Conservation (phyloP, 2,888 invertebrate species). For the Nasonovia ribisnigri region DNA sequence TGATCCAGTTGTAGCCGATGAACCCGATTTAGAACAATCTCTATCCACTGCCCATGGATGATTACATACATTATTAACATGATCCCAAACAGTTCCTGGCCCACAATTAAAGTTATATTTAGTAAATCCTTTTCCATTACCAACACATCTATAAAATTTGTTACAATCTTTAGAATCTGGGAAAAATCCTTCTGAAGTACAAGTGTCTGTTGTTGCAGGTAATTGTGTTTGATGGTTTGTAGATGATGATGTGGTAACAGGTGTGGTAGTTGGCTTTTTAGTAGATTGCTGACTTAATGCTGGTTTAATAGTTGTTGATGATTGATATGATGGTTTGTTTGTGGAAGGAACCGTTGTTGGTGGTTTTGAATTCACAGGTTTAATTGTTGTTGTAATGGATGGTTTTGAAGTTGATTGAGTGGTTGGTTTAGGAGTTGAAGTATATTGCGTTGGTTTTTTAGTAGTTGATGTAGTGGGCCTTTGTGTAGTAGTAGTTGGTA, state of each 20-base stretch:
- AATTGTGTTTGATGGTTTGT: conserved; percentile 17
- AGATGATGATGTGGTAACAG: conserved; percentile 40
- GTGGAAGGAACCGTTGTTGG: conserved; percentile 9
- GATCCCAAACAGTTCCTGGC: conserved; percentile 80
- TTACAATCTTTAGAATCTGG: conserved; percentile 75
- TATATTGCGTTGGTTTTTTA: conserved; percentile 3
- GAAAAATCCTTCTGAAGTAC: conserved; percentile 76
- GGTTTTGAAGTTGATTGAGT: conserved; percentile 65
- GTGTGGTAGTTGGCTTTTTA: conserved; percentile 37
- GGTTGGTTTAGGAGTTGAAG: conserved; percentile 49
- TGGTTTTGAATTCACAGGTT: conserved; percentile 28
- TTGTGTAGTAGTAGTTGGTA: conserved; percentile 66
- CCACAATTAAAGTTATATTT: conserved; percentile 77
- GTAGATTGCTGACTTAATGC: conserved; percentile 37
- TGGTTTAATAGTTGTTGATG: conserved; percentile 61
- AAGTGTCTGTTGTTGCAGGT: conserved; percentile 68
- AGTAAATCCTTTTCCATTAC: conserved; percentile 72
- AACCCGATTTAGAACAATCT: conserved; percentile 55
- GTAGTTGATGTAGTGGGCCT: conserved; percentile 56
- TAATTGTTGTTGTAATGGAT: conserved; percentile 65
- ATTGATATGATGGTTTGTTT: conserved; percentile 29
- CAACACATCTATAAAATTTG: conserved; percentile 78
- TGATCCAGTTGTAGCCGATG: conserved; percentile 44
- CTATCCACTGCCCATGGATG: conserved; percentile 73
- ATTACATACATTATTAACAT: conserved; percentile 76